Conservation (phyloP, 2,888 invertebrate species). For the Phengaris arion region DNA sequence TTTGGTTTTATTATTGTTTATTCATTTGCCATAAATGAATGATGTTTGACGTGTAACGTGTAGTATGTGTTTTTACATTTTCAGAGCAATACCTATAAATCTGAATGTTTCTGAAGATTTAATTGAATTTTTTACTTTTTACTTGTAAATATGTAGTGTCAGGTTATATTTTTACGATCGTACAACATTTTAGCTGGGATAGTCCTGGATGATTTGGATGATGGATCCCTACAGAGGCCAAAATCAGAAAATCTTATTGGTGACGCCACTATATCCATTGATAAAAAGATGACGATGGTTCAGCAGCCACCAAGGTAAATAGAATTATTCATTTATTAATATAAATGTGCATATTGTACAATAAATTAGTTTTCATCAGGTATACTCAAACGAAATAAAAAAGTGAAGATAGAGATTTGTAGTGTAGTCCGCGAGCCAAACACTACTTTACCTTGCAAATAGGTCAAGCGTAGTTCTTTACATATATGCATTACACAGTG, state of each 20-base stretch:
- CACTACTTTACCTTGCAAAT: no score
- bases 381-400: no score
- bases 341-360: neutral
- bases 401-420: no score
- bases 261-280: conserved; percentile 48
- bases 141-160: neutral
- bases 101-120: neutral
- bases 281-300: conserved; percentile 65
- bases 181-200: conserved; percentile 46
- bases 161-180: neutral
- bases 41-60: no score
- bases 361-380: neutral
- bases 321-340: neutral
- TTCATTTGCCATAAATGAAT: neutral
- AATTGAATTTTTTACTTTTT: neutral
- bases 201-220: conserved; percentile 50
- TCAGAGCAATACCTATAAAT: neutral
- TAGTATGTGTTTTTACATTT: neutral
- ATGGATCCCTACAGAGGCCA: conserved; percentile 48
- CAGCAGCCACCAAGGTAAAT: conserved; percentile 47
- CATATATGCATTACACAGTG: no score
- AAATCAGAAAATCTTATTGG: conserved; percentile 50
- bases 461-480: no score
- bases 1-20: conserved; percentile 41
- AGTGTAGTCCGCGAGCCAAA: no score